Conservation (phyloP, 2,888 invertebrate species). For the Sphinx pinastri region DNA sequence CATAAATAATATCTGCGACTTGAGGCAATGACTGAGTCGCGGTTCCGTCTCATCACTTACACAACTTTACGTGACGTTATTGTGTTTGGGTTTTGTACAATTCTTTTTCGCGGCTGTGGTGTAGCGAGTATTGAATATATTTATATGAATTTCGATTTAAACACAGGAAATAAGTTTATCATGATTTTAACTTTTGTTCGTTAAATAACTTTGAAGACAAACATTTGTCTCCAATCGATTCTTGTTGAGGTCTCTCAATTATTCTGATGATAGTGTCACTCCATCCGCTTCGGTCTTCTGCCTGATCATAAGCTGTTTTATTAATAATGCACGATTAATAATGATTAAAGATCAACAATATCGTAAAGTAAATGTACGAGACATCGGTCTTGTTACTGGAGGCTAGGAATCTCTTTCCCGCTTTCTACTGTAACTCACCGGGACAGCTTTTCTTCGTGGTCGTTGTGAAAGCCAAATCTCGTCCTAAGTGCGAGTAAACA, state of each 20-base stretch:
- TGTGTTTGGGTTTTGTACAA: not conserved
- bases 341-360: not conserved
- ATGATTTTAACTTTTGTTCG: too few species aligned
- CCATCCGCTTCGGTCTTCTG: too few species aligned
- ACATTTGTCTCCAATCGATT: too few species aligned
- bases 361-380: not conserved
- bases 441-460: conserved; percentile 8
- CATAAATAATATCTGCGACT: conserved; percentile 17
- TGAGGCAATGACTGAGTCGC: not conserved
- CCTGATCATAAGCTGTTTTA: too few species aligned
- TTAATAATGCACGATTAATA: too few species aligned
- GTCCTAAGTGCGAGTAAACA: not conserved
- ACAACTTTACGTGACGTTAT: not conserved
- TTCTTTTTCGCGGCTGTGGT: not conserved
- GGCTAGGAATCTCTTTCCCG: conserved; percentile 7
- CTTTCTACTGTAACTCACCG: conserved; percentile 7
- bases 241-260: too few species aligned
- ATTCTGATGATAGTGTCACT: too few species aligned
- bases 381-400: not conserved
- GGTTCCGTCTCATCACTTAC: conserved; percentile 7
- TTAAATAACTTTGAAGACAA: too few species aligned
- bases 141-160: too few species aligned
- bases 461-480: conserved; percentile 1
- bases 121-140: not conserved
- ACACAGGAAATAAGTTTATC: too few species aligned